A percentile compares a stretch with the other conserved stretches of the same genome.
Conservation (phyloP, 2,888 invertebrate genomes). For the Lithodes maja region DNA sequence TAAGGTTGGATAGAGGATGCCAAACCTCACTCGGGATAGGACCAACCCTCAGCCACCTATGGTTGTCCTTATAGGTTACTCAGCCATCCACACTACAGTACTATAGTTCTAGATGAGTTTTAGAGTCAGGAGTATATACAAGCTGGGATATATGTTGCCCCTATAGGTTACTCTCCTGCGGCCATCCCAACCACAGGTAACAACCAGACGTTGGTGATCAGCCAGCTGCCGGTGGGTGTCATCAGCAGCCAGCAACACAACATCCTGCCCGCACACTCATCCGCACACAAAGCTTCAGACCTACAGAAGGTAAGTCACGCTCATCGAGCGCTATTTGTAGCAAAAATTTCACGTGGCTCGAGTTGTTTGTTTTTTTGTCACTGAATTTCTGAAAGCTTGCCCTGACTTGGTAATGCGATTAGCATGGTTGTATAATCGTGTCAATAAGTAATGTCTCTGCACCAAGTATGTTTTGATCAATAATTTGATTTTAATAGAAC, state of each 20-base stretch:
- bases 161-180: slow-evolving; percentile 60
- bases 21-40: no score
- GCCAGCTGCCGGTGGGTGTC: slow-evolving; percentile 60
- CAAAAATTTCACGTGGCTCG: no score
- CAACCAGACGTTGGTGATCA: slow-evolving; percentile 62
- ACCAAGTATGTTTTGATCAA: no score
- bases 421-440: no score
- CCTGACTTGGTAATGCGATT: no score
- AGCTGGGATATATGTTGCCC: slow-evolving; percentile 15
- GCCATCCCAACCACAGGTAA: slow-evolving; percentile 65
- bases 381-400: no score
- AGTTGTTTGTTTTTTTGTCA: neutral
- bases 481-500: no score
- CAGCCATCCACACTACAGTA: no score
- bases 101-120: neutral
- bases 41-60: no score
- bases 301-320: slow-evolving; percentile 57
- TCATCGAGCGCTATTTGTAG: neutral
- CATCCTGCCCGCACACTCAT: slow-evolving; percentile 64
- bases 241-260: slow-evolving; percentile 67
- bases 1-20: no score
- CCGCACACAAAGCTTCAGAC: slow-evolving; percentile 54
- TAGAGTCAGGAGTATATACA: slow-evolving; percentile 2
- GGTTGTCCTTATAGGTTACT: no score
- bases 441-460: no score